Base-by-base conservation (phyloP, 1,140 invertebrate species). In the Drosophila dunni region DNA sequence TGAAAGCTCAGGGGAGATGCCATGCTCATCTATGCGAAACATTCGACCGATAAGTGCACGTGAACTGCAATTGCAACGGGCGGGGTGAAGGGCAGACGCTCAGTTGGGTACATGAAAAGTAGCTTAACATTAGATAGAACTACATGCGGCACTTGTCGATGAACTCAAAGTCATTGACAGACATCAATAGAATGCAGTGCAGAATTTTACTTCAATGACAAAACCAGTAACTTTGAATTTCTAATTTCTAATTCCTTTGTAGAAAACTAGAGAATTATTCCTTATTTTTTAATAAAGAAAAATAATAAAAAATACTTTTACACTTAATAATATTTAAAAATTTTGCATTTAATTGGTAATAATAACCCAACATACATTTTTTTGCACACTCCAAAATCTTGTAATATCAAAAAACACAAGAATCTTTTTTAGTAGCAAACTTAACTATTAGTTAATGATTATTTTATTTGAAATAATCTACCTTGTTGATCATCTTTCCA, bases 81-180 rank as follows among this genome's bases (percentile, higher is more conserved):
- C n/a, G 15, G 74, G 24, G n/a, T 11, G 1, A 20, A 34, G n/a
- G 20, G 11, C 11, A 60, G 62, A 42, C 46, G 53, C 44, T 11
- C 13, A 38, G 40, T 34, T 46, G 20, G 80, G 81, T 82, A 86
- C 83, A 86, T 88, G 83, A 86, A 86, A 86, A 86, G 83, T 86
- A 78, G 84, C 83, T 86, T 83, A 79, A 89, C 83, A 86, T 83
- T 83, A 83, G 79, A 83, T 67, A 67, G 83, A 34, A 77, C 76
- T 77, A 86, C 83, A 88, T 79, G 78, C 83, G 79, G 88, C 83
- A 86, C 83, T 86, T 83, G 83, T 88, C 73, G 71, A 68, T 42
- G 60, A 61, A 75, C 65, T 56, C 67, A 51, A 51, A 56, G 38
- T 68, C 72, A 88, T 71, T 77, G 83, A 86, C 79, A 88, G 72